Base-by-base conservation (phyloP, 2,113 vertebrate species). In the Geococcyx californianus region DNA sequence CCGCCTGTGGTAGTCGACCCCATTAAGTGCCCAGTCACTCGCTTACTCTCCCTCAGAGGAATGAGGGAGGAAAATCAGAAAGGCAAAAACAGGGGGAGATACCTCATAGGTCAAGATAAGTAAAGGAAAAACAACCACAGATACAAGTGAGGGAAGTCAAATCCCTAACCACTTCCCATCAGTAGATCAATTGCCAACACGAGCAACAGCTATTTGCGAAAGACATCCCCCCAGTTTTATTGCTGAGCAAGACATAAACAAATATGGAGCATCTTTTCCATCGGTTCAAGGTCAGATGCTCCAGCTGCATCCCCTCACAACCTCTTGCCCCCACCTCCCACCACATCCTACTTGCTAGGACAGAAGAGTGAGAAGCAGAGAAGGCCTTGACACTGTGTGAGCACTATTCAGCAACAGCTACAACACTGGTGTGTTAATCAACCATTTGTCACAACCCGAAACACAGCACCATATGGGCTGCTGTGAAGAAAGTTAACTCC, bases 401-500 rank as follows among this genome's bases (percentile, higher is more conserved):
- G 63, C 23, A 49, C 64, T 42, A 36, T 29, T 93, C 90, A 96
- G 86, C 94, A 95, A 60, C 2, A 95, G 56, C 47, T 84, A 42
- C 42, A 91, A 77, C 93, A 80, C 0, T 56, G 44, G 47, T 29
- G 8, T 69, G 74, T 63, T 94, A 62, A 58, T 83, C 83, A 79
- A 49, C 79, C 82, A 60, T 89, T 89, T 67, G 64, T 87, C 94
- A 84, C 73, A 74, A 26, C 12, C 55, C 82, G 44, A 80, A 91
- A 60, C 76, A 88, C 38, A 76, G 72, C 72, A 91, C 80, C 95
- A 96, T 96, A 93, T 93, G 94, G 64, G 33, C 84, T 74, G 36
- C 78, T 59, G 42, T 55, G 82, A 95, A 68, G 45, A 93, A 81
- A 84, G 63, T 84, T 70, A 93, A 91, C 90, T 88, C 92, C 42